A percentile compares a stretch with the other conserved stretches of the same genome.
phyloP scores from a whole-genome alignment of 2,113 vertebrate species.

The Dryoscopus gambensis region DNA sequence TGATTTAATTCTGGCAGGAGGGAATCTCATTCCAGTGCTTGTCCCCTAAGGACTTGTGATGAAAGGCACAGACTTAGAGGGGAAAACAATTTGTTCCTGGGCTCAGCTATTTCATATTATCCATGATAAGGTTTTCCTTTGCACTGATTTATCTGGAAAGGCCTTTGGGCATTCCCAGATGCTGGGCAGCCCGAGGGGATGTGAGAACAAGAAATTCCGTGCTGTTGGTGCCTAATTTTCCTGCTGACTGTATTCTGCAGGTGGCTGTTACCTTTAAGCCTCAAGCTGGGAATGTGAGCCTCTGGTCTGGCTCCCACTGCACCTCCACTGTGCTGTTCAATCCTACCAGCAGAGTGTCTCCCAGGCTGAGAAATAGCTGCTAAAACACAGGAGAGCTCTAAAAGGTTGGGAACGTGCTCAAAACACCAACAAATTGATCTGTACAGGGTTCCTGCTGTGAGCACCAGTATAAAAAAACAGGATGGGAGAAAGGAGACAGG shows the following conservation, averaged over 20 bases:
- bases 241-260: neutral
- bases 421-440: neutral
- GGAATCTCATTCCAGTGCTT: neutral
- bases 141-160: neutral
- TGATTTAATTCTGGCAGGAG: neutral
- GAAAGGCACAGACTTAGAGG: neutral
- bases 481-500: neutral
- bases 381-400: neutral
- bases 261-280: neutral
- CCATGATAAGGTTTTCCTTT: neutral
- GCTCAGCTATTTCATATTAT: neutral
- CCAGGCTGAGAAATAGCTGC: slow-evolving; percentile 5
- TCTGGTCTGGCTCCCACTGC: neutral
- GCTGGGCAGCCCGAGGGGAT: neutral
- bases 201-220: neutral
- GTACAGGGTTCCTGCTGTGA: neutral
- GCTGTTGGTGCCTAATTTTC: neutral
- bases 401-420: neutral
- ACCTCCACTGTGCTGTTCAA: neutral
- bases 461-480: neutral
- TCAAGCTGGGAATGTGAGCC: neutral
- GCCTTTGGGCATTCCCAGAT: neutral
- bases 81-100: neutral
- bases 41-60: neutral
- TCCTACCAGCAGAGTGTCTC: slow-evolving; percentile 45